Conservation (phyloP, 2,888 invertebrate genomes). For the Listrodromus nycthemerus region DNA sequence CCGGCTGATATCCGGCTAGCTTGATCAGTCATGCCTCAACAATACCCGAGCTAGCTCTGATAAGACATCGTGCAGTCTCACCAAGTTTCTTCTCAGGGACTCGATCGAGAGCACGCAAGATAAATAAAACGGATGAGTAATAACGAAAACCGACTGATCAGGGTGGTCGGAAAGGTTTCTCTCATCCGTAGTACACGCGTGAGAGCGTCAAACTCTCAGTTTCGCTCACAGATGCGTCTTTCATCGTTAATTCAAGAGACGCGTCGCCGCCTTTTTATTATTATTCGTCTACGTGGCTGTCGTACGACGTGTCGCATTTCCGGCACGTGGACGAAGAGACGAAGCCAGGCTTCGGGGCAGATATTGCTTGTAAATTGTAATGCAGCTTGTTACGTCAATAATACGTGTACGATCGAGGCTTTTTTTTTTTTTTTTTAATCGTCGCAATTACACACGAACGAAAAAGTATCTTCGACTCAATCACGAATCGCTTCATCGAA, state of each 20-base stretch:
- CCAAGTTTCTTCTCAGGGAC: no score
- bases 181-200: neutral
- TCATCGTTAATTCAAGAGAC: conserved; percentile 59
- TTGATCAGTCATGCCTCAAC: no score
- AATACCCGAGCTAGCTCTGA: no score
- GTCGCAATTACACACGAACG: conserved; percentile 2
- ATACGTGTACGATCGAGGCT: conserved; percentile 50
- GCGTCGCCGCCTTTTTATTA: no score
- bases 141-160: neutral
- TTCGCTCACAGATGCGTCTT: conserved; percentile 16
- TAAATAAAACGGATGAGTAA: neutral
- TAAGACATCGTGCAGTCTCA: no score
- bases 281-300: conserved; percentile 53
- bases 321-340: conserved; percentile 47
- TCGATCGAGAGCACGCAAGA: neutral
- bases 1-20: no score
- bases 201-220: conserved; percentile 5
- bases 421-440: conserved; percentile 36
- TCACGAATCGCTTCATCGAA: conserved; percentile 11
- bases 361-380: conserved; percentile 56
- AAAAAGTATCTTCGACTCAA: neutral
- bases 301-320: conserved; percentile 56
- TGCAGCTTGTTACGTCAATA: conserved; percentile 50
- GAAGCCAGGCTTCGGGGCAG: conserved; percentile 20
- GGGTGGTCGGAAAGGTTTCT: conserved; percentile 3